These are phyloP conservation scores for Cecidostiba fungosa DNA, from an alignment of 2,888 invertebrate species.

Conservation along the genomic window DNA sequence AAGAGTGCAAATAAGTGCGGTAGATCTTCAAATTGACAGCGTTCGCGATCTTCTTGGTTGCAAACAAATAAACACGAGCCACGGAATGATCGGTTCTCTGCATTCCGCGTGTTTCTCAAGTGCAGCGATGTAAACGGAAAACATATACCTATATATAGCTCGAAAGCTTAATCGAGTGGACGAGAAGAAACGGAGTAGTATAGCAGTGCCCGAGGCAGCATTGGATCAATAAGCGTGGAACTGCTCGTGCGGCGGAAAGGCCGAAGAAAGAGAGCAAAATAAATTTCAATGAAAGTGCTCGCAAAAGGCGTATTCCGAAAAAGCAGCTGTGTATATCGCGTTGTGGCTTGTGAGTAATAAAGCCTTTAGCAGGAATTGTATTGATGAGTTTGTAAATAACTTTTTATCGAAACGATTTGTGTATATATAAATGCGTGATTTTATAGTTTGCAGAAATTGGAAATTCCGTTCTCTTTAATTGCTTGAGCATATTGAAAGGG, in stretches of 20 bases:
- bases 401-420: neutral
- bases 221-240: constrained; percentile 41
- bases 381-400: neutral
- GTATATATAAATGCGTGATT: too few species aligned
- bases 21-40: constrained; percentile 25
- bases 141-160: neutral
- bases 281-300: constrained; percentile 50
- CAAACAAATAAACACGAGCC: constrained; percentile 53
- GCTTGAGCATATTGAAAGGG: too few species aligned
- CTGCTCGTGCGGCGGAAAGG: neutral
- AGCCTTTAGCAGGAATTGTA: neutral
- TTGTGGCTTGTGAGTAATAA: neutral
- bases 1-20: constrained; percentile 44
- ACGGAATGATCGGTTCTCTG: constrained; percentile 37
- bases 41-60: neutral
- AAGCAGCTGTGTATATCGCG: neutral
- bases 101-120: constrained; percentile 31
- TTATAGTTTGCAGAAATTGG: too few species aligned
- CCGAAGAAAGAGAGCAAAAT: constrained; percentile 42
- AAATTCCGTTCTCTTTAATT: too few species aligned
- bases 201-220: neutral
- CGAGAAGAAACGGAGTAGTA: constrained; percentile 43
- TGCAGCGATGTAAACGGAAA: constrained; percentile 22
- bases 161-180: constrained; percentile 55
- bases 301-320: constrained; percentile 20